These are phyloP conservation scores for Megalops cyprinoides DNA, from an alignment of 2,797 vertebrate genomes.

Conservation along the genomic window DNA sequence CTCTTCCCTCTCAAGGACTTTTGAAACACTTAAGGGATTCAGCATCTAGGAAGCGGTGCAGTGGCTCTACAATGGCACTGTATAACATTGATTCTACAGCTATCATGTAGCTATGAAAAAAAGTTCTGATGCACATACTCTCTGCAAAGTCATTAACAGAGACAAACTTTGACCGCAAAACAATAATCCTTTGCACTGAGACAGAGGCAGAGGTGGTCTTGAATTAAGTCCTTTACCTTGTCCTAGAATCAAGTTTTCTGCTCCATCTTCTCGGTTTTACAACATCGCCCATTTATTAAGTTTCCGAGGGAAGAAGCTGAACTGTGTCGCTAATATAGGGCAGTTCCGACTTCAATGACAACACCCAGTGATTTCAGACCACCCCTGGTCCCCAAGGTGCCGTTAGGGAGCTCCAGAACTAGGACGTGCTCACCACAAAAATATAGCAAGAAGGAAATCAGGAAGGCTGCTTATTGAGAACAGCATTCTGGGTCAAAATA, in stretches of 20 bases:
- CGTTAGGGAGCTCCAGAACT: conserved; percentile 68
- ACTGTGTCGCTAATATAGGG: conserved; percentile 69
- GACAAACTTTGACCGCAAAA: no score
- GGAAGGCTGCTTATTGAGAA: conserved; percentile 21
- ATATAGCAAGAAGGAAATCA: neutral
- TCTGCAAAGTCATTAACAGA: no score
- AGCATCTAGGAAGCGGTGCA: neutral
- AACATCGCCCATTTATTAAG: neutral
- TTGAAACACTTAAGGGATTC: neutral
- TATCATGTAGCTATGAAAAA: neutral
- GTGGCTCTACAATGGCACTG: neutral
- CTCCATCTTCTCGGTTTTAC: neutral
- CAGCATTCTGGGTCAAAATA: conserved; percentile 31
- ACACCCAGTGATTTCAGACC: conserved; percentile 39
- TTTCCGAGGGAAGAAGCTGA: conserved; percentile 32
- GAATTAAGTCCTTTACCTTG: no score
- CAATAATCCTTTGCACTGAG: no score
- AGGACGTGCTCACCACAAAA: conserved; percentile 46
- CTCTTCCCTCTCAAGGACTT: conserved; percentile 21
- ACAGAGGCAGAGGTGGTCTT: no score
- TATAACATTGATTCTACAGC: neutral
- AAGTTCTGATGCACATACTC: neutral
- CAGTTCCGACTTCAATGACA: conserved; percentile 60
- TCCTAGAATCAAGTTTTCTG: neutral
- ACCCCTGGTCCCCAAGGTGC: conserved; percentile 57